phyloP scores from a whole-genome alignment of 1,140 invertebrate genomes.

The Drosophila funebris region DNA sequence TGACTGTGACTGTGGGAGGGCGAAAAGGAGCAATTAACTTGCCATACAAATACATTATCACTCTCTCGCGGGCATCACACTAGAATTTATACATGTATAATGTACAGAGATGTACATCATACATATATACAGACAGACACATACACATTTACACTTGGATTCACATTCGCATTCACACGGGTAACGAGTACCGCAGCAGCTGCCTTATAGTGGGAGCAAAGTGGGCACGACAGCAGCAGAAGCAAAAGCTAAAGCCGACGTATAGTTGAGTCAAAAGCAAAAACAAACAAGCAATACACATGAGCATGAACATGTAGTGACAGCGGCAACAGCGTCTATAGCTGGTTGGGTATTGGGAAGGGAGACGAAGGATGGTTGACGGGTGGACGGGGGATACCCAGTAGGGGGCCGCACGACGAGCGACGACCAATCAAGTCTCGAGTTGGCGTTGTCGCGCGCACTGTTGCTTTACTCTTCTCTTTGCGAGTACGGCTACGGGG shows the following conservation, averaged over 20 bases:
- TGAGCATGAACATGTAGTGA: constrained; percentile 27
- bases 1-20: constrained; percentile 10
- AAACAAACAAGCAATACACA: constrained; percentile 46
- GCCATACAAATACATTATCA: constrained; percentile 39
- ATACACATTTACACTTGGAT: too few species aligned
- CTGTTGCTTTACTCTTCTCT: constrained; percentile 66
- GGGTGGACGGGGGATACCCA: constrained; percentile 13
- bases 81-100: constrained; percentile 7
- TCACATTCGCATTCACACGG: too few species aligned
- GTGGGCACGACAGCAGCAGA: constrained; percentile 21
- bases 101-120: constrained; percentile 1
- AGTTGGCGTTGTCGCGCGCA: constrained; percentile 46
- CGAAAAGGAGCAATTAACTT: constrained; percentile 67
- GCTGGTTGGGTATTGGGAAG: neutral
- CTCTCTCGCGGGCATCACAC: constrained; percentile 20
- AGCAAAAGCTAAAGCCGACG: neutral
- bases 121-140: neutral
- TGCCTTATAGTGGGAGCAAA: constrained; percentile 17
- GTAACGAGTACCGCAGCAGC: too few species aligned
- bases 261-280: constrained; percentile 24
- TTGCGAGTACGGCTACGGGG: constrained; percentile 1
- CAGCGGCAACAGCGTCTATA: constrained; percentile 21
- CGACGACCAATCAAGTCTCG: constrained; percentile 70
- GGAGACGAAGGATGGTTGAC: too few species aligned
- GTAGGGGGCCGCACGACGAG: constrained; percentile 40